Evolutionary conservation across 2,888 invertebrate genomes (phyloP).

Genomic region (Linyphia triangularis): DNA sequence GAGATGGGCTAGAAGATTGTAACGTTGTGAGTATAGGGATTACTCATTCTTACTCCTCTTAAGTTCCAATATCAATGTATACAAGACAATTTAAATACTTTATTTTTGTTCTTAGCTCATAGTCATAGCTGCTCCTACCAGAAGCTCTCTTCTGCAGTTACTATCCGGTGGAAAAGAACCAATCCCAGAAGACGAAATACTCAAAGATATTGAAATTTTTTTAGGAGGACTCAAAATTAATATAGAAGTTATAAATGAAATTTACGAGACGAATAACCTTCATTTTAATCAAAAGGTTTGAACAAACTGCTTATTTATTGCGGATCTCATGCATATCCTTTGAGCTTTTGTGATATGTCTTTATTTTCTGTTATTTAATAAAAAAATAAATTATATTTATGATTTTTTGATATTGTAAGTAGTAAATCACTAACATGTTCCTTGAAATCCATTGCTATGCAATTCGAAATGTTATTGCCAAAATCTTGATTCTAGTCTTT

Average conservation of each 20-base stretch:
- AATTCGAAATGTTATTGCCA: too few relatives aligned
- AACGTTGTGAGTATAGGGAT: too few relatives aligned
- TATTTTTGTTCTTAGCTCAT: slow-evolving; percentile 63
- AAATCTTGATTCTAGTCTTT: too few relatives aligned
- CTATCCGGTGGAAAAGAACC: slow-evolving; percentile 81
- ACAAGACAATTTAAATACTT: background rate
- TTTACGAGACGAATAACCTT: slow-evolving; percentile 83
- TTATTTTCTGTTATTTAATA: too few relatives aligned
- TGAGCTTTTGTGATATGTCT: too few relatives aligned
- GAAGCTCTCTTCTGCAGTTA: slow-evolving; percentile 82
- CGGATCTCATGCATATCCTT: background rate
- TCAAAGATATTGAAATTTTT: slow-evolving; percentile 81
- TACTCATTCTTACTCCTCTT: too few relatives aligned
- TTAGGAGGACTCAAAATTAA: slow-evolving; percentile 83
- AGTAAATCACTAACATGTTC: too few relatives aligned
- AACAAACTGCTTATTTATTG: slow-evolving; percentile 4
- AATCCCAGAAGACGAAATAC: slow-evolving; percentile 79
- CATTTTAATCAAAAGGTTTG: slow-evolving; percentile 79
- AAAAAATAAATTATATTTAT: background rate
- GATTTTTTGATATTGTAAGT: too few relatives aligned
- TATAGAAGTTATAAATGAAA: slow-evolving; percentile 83
- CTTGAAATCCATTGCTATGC: too few relatives aligned
- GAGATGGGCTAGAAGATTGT: too few relatives aligned
- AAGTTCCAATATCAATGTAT: background rate
- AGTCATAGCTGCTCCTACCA: slow-evolving; percentile 81